Evolutionary conservation across 2,113 vertebrate species (phyloP).

Genomic region (Tor tambroides): DNA sequence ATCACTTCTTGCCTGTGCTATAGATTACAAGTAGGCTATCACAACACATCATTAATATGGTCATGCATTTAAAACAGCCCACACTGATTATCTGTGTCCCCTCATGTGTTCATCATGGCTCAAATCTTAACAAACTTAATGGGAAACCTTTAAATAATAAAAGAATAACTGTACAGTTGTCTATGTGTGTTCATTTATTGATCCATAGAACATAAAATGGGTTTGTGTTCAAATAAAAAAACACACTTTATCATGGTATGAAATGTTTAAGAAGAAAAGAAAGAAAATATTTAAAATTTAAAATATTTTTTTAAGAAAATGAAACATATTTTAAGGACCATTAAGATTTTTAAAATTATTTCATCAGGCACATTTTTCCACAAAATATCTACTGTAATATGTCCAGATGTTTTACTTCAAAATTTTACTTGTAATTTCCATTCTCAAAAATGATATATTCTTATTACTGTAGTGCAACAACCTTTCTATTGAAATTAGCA

Average conservation of each 20-base stretch:
- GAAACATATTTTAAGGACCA: no score
- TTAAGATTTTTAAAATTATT: no score
- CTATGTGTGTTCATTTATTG: slow-evolving; percentile 2
- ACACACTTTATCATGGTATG: no score
- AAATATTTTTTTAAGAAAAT: no score
- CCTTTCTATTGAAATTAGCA: not conserved
- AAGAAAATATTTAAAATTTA: no score
- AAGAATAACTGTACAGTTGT: not conserved
- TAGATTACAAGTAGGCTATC: not conserved
- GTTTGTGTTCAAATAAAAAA: no score
- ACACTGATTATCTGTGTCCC: not conserved
- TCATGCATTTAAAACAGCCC: not conserved
- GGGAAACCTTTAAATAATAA: not conserved
- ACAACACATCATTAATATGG: not conserved
- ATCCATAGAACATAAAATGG: not conserved
- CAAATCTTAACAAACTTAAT: not conserved
- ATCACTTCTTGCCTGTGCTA: not conserved
- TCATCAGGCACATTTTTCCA: no score
- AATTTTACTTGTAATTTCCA: no score
- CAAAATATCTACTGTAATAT: not conserved
- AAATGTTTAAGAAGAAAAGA: no score
- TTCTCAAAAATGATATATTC: not conserved
- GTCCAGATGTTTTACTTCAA: not conserved
- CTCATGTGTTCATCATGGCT: not conserved
- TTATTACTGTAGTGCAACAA: not conserved